Evolutionary conservation across 2,888 invertebrate genomes (phyloP).

Genomic region (Polylopha cassiicola): DNA sequence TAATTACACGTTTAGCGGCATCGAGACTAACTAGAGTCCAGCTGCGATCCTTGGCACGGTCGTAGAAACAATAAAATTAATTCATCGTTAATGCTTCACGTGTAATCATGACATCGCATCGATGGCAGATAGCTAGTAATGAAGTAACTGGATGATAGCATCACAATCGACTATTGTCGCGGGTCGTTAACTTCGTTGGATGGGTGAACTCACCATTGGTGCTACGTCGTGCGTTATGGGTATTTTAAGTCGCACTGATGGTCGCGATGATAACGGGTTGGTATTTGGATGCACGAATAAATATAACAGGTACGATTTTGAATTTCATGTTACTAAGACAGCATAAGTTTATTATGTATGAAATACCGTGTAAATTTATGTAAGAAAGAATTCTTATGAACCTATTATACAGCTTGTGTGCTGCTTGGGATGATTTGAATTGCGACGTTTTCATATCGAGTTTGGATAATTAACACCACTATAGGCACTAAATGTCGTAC

Average conservation of each 20-base stretch:
- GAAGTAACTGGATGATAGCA: constrained; percentile 36
- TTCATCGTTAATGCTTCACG: constrained; percentile 39
- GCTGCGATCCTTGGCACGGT: constrained; percentile 40
- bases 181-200: constrained; percentile 34
- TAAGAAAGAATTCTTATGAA: no score
- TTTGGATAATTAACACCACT: no score
- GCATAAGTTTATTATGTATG: no score
- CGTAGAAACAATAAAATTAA: constrained; percentile 39
- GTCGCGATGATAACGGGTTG: neutral
- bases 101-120: constrained; percentile 37
- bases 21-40: no score
- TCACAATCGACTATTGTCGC: constrained; percentile 41
- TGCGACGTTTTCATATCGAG: no score
- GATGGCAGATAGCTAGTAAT: constrained; percentile 37
- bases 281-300: neutral
- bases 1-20: no score
- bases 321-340: no score
- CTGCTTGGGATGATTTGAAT: no score
- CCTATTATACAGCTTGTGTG: neutral
- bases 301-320: no score
- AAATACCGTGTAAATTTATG: no score
- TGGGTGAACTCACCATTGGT: constrained; percentile 21
- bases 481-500: no score
- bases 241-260: constrained; percentile 4
- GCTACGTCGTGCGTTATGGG: constrained; percentile 7